A percentile compares a stretch with the other conserved stretches of the same genome.
Evolutionary conservation across 1,140 invertebrate species (phyloP).

Genomic region (Drosophila baimaii): DNA sequence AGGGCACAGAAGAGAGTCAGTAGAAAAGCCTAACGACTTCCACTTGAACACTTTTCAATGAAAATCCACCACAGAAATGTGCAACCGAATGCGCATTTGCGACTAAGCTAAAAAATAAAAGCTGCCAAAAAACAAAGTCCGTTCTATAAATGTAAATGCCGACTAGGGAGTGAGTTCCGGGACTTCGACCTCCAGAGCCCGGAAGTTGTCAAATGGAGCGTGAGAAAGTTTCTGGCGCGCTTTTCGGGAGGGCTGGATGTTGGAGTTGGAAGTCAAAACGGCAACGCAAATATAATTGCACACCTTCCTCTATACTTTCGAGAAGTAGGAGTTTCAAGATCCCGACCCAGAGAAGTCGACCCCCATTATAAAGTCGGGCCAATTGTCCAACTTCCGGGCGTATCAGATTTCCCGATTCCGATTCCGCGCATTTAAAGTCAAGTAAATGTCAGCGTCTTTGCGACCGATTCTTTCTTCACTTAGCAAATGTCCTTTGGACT

Average conservation of each 20-base stretch:
- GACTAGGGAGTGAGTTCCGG: constrained; percentile 23
- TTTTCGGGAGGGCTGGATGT: constrained; percentile 54
- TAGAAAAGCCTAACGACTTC: constrained; percentile 77
- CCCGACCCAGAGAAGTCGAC: constrained; percentile 22
- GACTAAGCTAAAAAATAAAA: constrained; percentile 49
- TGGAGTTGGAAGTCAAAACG: constrained; percentile 58
- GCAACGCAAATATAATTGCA: constrained; percentile 66
- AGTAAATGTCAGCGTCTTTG: constrained; percentile 72
- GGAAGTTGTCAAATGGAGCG: constrained; percentile 71
- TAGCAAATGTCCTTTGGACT: constrained; percentile 34
- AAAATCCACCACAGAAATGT: constrained; percentile 72
- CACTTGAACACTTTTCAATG: constrained; percentile 80
- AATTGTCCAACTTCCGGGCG: constrained; percentile 76
- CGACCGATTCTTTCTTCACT: constrained; percentile 33
- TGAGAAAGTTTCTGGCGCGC: constrained; percentile 79
- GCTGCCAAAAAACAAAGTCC: constrained; percentile 40
- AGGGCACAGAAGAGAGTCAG: constrained; percentile 15
- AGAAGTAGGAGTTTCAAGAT: constrained; percentile 57
- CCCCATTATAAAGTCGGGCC: constrained; percentile 53
- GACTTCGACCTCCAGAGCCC: constrained; percentile 29
- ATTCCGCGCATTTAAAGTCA: constrained; percentile 62
- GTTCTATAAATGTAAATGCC: constrained; percentile 29
- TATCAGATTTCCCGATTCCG: constrained; percentile 67
- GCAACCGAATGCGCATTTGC: constrained; percentile 80
- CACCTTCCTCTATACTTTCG: constrained; percentile 45